These are phyloP conservation scores for Heteromormyrus szaboi DNA, from an alignment of 2,797 vertebrate genomes.

Conservation along the genomic window DNA sequence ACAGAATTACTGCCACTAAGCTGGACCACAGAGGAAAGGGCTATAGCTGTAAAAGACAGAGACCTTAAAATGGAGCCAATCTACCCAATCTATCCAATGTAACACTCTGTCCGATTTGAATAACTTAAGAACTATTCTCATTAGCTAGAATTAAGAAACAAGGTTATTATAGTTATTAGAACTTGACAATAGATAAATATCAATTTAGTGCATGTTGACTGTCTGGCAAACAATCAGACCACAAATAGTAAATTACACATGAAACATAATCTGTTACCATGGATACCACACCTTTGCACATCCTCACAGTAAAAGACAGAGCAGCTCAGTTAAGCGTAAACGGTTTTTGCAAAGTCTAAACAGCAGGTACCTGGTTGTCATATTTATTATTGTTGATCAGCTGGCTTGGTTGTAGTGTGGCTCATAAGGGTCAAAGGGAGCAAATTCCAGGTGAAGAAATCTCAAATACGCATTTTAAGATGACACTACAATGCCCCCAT, in stretches of 20 bases:
- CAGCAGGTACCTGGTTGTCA: neutral
- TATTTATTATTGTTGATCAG: neutral
- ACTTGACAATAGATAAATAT: neutral
- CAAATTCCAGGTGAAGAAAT: neutral
- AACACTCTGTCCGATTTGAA: neutral
- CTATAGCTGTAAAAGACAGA: neutral
- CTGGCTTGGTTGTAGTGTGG: neutral
- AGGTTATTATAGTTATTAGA: neutral
- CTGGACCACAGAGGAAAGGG: neutral
- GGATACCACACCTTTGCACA: neutral
- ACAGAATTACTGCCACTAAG: neutral
- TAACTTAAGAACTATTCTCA: neutral
- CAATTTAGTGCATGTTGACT: neutral
- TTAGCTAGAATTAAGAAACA: neutral
- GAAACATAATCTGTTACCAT: neutral
- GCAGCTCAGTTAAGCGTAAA: neutral
- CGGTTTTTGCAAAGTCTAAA: neutral
- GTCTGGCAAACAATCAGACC: neutral
- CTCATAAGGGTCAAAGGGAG: neutral
- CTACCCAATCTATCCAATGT: neutral
- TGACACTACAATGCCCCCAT: neutral
- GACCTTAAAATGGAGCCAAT: neutral
- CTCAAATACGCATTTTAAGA: neutral
- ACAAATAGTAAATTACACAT: neutral
- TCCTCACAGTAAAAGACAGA: neutral